Evolutionary conservation across 2,888 invertebrate genomes (phyloP).

Genomic region (Drosophila buzzatii): DNA sequence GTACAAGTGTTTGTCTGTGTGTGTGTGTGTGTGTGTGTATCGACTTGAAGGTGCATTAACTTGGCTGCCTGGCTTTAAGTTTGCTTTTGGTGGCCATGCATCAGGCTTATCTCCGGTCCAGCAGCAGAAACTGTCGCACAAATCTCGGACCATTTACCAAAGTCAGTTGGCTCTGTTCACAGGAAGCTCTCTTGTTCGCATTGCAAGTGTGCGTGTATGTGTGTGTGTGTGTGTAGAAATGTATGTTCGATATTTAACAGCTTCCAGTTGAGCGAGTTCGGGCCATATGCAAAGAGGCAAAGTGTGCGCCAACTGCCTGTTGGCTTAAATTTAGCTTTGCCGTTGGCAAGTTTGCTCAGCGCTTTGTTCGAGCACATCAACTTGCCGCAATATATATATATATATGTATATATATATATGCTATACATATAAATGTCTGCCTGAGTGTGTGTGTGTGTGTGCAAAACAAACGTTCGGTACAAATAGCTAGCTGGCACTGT

Average conservation of each 20-base stretch:
- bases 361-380: constrained; percentile 58
- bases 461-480: constrained; percentile 49
- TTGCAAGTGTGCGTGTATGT: constrained; percentile 3
- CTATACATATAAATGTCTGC: constrained; percentile 11
- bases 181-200: background rate
- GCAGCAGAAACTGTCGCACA: constrained; percentile 65
- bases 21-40: background rate
- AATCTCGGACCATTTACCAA: constrained; percentile 70
- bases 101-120: constrained; percentile 65
- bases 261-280: constrained; percentile 64
- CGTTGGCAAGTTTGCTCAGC: constrained; percentile 64
- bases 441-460: constrained; percentile 41
- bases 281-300: constrained; percentile 56
- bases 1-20: background rate
- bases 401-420: constrained; percentile 8
- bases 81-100: constrained; percentile 51
- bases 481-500: constrained; percentile 65
- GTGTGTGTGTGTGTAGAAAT: constrained; percentile 38
- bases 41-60: constrained; percentile 38
- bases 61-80: constrained; percentile 25
- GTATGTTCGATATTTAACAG: constrained; percentile 76
- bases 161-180: constrained; percentile 42
- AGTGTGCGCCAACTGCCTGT: constrained; percentile 59
- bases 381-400: constrained; percentile 35
- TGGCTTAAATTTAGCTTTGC: constrained; percentile 67